These are phyloP conservation scores for Dasysyrphus albostriatus DNA, from an alignment of 2,888 invertebrate species.

Conservation along the genomic window DNA sequence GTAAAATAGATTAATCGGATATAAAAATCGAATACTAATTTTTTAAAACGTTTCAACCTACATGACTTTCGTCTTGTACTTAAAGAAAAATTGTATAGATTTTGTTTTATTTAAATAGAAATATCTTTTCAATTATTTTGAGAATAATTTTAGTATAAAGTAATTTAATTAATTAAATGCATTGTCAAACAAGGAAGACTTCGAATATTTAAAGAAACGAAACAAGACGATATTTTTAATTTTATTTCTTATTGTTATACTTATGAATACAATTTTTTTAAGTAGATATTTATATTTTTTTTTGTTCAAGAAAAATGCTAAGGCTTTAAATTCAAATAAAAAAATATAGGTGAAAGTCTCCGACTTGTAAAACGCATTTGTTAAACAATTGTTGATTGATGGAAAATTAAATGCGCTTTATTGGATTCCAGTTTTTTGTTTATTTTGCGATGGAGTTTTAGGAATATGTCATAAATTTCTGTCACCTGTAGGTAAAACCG, in stretches of 20 bases:
- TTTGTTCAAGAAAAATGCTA: conserved; percentile 37
- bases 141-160: conserved; percentile 45
- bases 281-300: conserved; percentile 2
- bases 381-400: conserved; percentile 61
- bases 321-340: conserved; percentile 50
- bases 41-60: conserved; percentile 25
- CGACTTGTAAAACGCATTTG: conserved; percentile 62
- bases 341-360: conserved; percentile 12
- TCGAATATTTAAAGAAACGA: conserved; percentile 45
- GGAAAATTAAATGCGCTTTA: conserved; percentile 62
- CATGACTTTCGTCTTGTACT: conserved; percentile 52
- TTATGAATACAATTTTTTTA: conserved; percentile 37
- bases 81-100: conserved; percentile 34
- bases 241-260: conserved; percentile 28
- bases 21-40: conserved; percentile 49
- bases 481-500: no score
- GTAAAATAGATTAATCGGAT: conserved; percentile 71
- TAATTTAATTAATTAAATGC: conserved; percentile 4
- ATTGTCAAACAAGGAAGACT: conserved; percentile 53
- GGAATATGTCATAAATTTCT: no score
- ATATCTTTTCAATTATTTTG: conserved; percentile 27
- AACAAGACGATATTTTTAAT: conserved; percentile 41
- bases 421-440: conserved; percentile 25
- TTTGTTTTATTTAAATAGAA: conserved; percentile 20
- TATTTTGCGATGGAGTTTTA: not conserved